Conservation (phyloP, 2,888 invertebrate species). For the Synergus laeviventris region DNA sequence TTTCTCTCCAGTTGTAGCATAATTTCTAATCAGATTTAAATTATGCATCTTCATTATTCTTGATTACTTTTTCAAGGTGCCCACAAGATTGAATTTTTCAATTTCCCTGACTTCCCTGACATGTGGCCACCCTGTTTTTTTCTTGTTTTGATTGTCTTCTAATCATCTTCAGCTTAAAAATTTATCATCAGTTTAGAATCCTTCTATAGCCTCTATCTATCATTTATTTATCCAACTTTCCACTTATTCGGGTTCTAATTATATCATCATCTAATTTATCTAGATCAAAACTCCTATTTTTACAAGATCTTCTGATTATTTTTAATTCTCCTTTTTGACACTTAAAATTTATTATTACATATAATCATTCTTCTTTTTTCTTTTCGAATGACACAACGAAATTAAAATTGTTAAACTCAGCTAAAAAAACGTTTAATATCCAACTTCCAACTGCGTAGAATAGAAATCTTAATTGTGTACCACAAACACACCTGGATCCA, state of each 20-base stretch:
- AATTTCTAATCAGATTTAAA: background rate
- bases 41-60: background rate
- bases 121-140: no score
- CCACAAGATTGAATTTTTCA: no score
- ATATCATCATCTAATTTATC: no score
- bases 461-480: constrained; percentile 5
- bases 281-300: background rate
- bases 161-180: background rate
- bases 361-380: background rate
- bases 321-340: background rate
- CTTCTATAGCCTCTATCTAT: background rate
- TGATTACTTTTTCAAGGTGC: no score
- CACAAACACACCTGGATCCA: constrained; percentile 22
- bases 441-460: background rate
- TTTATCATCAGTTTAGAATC: background rate
- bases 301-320: background rate
- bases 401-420: constrained; percentile 6
- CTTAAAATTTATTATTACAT: background rate
- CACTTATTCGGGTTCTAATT: no score
- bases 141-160: background rate
- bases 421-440: constrained; percentile 7
- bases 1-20: background rate
- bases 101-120: no score
- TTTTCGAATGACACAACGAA: background rate
- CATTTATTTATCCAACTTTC: no score